These are phyloP conservation scores for Platyrinchus mystaceus DNA, from an alignment of 2,797 vertebrate genomes.

Conservation along the genomic window DNA sequence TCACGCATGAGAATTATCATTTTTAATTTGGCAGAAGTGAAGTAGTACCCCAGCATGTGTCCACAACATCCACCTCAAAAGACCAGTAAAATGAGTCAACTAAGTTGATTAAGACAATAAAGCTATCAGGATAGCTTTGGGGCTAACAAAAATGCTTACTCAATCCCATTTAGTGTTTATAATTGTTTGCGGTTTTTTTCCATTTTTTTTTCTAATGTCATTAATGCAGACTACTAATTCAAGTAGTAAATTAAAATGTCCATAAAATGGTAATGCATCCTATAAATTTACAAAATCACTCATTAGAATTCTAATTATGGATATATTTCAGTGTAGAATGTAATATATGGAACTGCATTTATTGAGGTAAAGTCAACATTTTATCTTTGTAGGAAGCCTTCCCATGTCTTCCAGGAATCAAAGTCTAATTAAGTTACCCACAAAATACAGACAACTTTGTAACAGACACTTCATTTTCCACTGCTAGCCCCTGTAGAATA, in stretches of 20 bases:
- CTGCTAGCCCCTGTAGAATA: neutral
- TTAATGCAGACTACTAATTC: slow-evolving; percentile 72
- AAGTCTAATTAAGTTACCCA: slow-evolving; percentile 31
- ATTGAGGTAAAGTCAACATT: slow-evolving; percentile 46
- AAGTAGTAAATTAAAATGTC: slow-evolving; percentile 75
- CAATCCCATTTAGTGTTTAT: slow-evolving; percentile 65
- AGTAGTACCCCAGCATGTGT: slow-evolving; percentile 77
- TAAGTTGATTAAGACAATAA: slow-evolving; percentile 85
- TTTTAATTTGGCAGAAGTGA: slow-evolving; percentile 81
- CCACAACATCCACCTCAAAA: slow-evolving; percentile 74
- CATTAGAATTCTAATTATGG: slow-evolving; percentile 74
- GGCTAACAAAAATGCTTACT: slow-evolving; percentile 78
- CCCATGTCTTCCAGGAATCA: neutral
- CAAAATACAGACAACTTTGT: neutral
- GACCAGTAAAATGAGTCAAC: slow-evolving; percentile 77
- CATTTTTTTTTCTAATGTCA: slow-evolving; percentile 51
- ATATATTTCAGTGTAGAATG: slow-evolving; percentile 69
- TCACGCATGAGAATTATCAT: slow-evolving; percentile 81
- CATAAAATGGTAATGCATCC: slow-evolving; percentile 68
- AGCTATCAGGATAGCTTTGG: slow-evolving; percentile 74
- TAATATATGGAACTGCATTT: slow-evolving; percentile 41
- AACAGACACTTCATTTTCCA: neutral
- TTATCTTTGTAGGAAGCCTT: slow-evolving; percentile 17
- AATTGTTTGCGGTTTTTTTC: slow-evolving; percentile 48
- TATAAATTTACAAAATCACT: slow-evolving; percentile 74